These are phyloP conservation scores for Belgica antarctica DNA, from an alignment of 2,888 invertebrate species.

Conservation along the genomic window DNA sequence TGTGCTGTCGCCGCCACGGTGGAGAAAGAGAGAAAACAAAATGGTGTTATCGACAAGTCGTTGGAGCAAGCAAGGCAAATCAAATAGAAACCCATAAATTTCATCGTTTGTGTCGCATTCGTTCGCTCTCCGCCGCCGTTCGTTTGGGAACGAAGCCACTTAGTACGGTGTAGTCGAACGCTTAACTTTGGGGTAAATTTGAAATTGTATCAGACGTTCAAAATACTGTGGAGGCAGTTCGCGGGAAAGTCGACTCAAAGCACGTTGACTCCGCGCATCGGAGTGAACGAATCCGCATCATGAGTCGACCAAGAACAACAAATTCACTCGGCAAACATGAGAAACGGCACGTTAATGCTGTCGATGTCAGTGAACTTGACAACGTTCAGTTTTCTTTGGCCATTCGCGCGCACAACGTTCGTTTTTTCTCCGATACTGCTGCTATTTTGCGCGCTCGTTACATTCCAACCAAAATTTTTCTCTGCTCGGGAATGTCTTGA, in stretches of 20 bases:
- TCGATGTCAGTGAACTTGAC: not conserved
- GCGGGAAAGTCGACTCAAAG: not conserved
- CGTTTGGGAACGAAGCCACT: slow-evolving; percentile 32
- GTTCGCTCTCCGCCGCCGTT: not conserved
- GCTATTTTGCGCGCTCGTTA: slow-evolving; percentile 39
- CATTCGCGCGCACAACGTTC: not conserved
- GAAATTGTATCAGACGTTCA: slow-evolving; percentile 39
- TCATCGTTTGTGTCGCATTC: slow-evolving; percentile 4
- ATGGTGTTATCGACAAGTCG: slow-evolving; percentile 38
- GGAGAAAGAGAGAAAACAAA: slow-evolving; percentile 35
- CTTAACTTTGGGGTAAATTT: slow-evolving; percentile 43
- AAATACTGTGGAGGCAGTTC: slow-evolving; percentile 5
- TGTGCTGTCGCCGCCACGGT: not conserved
- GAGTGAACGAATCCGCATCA: slow-evolving; percentile 13
- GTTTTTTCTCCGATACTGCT: not conserved
- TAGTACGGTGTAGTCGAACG: slow-evolving; percentile 28
- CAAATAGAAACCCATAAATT: slow-evolving; percentile 43
- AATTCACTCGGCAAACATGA: slow-evolving; percentile 36
- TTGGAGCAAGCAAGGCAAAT: slow-evolving; percentile 36
- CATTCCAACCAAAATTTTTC: slow-evolving; percentile 27
- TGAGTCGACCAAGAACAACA: slow-evolving; percentile 41
- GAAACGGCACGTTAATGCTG: not conserved
- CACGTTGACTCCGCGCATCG: slow-evolving; percentile 9
- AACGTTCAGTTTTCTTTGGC: not conserved
- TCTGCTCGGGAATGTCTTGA: slow-evolving; percentile 4